phyloP scores from a whole-genome alignment of 2,113 vertebrate genomes.

The Oryzias melastigma region DNA sequence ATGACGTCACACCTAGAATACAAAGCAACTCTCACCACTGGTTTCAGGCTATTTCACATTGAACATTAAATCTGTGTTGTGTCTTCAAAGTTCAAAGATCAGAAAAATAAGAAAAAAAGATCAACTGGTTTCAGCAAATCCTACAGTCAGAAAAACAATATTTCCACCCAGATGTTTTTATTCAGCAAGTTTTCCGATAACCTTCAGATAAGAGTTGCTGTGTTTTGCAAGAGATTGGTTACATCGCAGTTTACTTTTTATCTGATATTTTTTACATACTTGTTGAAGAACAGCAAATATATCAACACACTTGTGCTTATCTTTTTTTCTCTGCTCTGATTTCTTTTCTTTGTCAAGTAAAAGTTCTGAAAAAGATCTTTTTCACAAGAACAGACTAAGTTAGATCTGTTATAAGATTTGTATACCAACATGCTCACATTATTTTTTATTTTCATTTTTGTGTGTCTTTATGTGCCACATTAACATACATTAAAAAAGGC shows the following conservation, averaged over 20 bases:
- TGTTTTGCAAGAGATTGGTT: conserved; percentile 48
- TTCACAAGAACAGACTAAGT: conserved; percentile 76
- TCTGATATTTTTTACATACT: conserved; percentile 66
- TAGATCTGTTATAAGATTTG: conserved; percentile 70
- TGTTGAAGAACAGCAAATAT: conserved; percentile 74
- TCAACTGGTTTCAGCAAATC: neutral
- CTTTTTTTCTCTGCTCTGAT: conserved; percentile 41
- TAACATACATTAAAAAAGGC: conserved; percentile 65
- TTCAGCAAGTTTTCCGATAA: neutral
- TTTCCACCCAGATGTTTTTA: conserved; percentile 2
- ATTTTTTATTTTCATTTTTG: conserved; percentile 44
- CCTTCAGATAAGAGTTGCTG: conserved; percentile 50
- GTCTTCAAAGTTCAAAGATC: conserved; percentile 1
- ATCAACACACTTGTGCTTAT: conserved; percentile 78
- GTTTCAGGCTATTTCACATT: conserved; percentile 9
- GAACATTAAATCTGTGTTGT: conserved; percentile 2
- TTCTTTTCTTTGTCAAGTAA: conserved; percentile 66
- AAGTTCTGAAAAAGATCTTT: conserved; percentile 66
- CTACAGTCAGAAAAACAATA: neutral
- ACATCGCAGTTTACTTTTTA: conserved; percentile 46
- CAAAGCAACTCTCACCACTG: conserved; percentile 51
- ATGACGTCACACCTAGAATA: conserved; percentile 49
- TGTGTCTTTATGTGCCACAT: conserved; percentile 48
- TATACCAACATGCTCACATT: conserved; percentile 80
- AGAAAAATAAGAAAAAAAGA: neutral